These are phyloP conservation scores for Chironomus tentans DNA, from an alignment of 2,888 invertebrate genomes.

Conservation along the genomic window DNA sequence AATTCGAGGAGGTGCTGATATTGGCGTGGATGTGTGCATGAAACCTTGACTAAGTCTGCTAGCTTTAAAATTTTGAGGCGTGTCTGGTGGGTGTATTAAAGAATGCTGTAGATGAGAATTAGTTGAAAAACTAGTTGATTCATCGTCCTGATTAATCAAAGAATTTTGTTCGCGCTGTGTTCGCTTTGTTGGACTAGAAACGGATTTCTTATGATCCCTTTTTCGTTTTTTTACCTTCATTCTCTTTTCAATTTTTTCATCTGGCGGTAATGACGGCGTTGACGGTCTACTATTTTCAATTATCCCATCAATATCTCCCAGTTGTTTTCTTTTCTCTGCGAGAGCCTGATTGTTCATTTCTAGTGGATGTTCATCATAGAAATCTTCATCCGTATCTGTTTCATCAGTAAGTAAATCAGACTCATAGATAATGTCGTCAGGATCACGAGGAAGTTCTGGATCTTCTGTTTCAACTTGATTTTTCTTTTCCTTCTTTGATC, in stretches of 20 bases:
- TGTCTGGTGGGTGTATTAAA: constrained; percentile 29
- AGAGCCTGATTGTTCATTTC: constrained; percentile 54
- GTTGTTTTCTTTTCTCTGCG: constrained; percentile 61
- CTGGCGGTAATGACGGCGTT: constrained; percentile 50
- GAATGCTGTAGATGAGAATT: not conserved
- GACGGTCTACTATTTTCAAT: constrained; percentile 55
- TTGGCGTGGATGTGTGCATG: constrained; percentile 29
- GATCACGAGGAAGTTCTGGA: constrained; percentile 41
- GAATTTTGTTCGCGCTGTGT: constrained; percentile 45
- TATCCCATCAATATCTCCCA: constrained; percentile 55
- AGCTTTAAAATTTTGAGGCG: constrained; percentile 16
- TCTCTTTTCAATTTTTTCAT: constrained; percentile 35
- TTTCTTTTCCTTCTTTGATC: constrained; percentile 45
- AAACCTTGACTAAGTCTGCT: not conserved
- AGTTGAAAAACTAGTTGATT: constrained; percentile 30
- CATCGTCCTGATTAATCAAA: constrained; percentile 44
- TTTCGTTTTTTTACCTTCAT: constrained; percentile 53
- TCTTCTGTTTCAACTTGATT: constrained; percentile 38
- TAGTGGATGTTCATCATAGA: constrained; percentile 77
- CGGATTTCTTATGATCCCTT: constrained; percentile 49
- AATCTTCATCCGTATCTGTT: constrained; percentile 79
- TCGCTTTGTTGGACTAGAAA: constrained; percentile 45
- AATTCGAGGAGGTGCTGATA: constrained; percentile 32
- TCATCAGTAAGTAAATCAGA: constrained; percentile 78
- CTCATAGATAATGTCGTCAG: constrained; percentile 60